Evolutionary conservation across 2,797 vertebrate species (phyloP).

Genomic region (Masticophis lateralis): DNA sequence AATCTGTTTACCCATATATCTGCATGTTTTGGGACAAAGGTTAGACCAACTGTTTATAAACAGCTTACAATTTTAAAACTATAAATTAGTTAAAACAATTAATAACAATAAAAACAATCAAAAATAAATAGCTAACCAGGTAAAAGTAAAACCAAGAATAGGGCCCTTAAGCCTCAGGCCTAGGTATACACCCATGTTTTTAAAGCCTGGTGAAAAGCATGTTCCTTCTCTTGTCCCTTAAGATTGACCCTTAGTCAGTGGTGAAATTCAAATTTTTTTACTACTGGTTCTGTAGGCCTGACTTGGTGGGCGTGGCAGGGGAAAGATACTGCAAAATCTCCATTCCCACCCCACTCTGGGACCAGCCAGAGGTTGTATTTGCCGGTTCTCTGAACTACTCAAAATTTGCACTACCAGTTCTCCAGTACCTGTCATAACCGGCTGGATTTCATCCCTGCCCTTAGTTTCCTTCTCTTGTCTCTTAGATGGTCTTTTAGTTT

Average conservation of each 20-base stretch:
- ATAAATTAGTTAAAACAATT: not conserved
- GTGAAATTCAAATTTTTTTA: too few species aligned
- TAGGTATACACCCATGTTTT: not conserved
- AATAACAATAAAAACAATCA: not conserved
- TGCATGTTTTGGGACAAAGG: slow-evolving; percentile 2
- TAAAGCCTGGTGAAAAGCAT: not conserved
- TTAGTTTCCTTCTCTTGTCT: not conserved
- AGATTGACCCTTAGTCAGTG: not conserved
- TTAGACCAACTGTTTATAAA: not conserved
- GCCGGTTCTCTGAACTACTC: too few species aligned
- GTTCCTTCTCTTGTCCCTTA: not conserved
- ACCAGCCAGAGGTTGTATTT: too few species aligned
- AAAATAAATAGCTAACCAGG: not conserved
- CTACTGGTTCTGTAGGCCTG: too few species aligned
- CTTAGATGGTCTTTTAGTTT: not conserved
- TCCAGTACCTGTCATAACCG: too few species aligned
- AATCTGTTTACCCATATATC: slow-evolving; percentile 10
- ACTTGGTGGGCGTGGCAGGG: too few species aligned
- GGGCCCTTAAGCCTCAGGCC: not conserved
- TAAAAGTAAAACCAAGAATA: not conserved
- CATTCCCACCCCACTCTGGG: too few species aligned
- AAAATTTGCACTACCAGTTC: too few species aligned
- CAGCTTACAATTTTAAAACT: not conserved
- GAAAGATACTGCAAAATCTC: too few species aligned
- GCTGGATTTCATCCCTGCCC: not conserved